phyloP scores from a whole-genome alignment of 2,888 invertebrate genomes.

The Heliconius ethilla region DNA sequence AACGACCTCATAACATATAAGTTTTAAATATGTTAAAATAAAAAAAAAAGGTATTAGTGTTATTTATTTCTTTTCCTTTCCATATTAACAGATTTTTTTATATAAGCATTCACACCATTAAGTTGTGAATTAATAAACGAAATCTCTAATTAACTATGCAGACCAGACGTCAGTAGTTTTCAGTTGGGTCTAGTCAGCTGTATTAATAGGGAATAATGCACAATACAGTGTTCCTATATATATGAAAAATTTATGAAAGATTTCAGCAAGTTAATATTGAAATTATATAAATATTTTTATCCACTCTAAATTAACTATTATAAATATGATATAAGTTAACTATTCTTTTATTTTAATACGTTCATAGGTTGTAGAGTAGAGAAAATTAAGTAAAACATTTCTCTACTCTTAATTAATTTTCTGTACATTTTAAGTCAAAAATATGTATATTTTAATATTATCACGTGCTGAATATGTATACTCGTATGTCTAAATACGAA shows the following conservation, averaged over 20 bases:
- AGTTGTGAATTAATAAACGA: neutral
- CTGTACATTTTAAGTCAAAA: neutral
- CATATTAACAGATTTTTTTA: too few relatives aligned
- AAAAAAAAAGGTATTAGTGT: too few relatives aligned
- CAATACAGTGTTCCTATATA: neutral
- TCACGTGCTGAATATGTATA: too few relatives aligned
- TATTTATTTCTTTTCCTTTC: too few relatives aligned
- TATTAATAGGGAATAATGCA: neutral
- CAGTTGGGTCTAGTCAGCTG: neutral
- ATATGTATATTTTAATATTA: too few relatives aligned
- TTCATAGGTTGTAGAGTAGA: neutral
- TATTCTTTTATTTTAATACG: neutral
- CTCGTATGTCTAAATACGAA: too few relatives aligned
- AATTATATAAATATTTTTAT: neutral
- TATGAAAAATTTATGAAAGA: neutral
- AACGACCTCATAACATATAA: too few relatives aligned
- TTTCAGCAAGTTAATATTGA: neutral
- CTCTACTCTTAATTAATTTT: neutral
- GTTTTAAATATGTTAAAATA: too few relatives aligned
- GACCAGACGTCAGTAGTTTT: neutral
- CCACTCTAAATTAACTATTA: neutral
- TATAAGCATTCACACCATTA: neutral
- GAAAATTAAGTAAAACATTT: neutral
- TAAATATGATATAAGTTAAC: neutral
- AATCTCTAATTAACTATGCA: constrained; percentile 1